Evolutionary conservation across 2,113 vertebrate genomes (phyloP), one percentile per base, ranked within the genome.

Genomic region (Ancistrus triradiatus): DNA sequence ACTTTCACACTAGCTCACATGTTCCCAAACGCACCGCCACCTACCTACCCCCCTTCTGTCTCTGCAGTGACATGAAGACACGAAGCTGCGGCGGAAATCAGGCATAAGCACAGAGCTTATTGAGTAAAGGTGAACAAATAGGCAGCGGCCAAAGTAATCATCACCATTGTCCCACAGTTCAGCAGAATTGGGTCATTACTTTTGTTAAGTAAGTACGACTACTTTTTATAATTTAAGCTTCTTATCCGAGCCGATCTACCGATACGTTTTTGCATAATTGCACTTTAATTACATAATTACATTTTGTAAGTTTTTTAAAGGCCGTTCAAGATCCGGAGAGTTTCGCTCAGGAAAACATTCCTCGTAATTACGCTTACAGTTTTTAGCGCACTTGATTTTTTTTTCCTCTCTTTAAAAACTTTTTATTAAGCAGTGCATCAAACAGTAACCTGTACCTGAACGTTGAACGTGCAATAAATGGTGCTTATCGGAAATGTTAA

Each of bases 51-150:
- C 17, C 7, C 18, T n/a, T 21, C 15, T 64, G 15, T 47, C 14
- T 67, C 31, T n/a, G 7, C 59, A 33, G 43, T 68, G 48, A 53
- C 48, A 59, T 44, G 52, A 63, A 35, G 19, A 38, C 51, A 72
- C 56, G n/a, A n/a, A 22, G 43, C 58, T 25, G 33, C 70, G 50
- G 52, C 64, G 59, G 64, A 73, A 73, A 73, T 68, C 44, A 68
- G 53, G 44, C 42, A 49, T 52, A 47, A 68, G 59, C 59, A 42
- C 50, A 63, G 46, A 68, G 65, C 48, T 66, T 24, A 66, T 59
- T 66, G 63, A 66, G 44, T 35, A 59, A 53, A 69, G 66, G 33
- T 42, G 53, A 58, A 71, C 62, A 43, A 71, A 55, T 46, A 60
- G 31, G 25, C 49, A 52, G 57, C 44, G 7, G 25, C 33, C 40